Percentiles rank a stretch among this genome's conserved stretches.
These are phyloP conservation scores for Aurelia coerulea DNA, from an alignment of 30 jellyfish, hydroid and myxozoan species.

Conservation along the genomic window DNA sequence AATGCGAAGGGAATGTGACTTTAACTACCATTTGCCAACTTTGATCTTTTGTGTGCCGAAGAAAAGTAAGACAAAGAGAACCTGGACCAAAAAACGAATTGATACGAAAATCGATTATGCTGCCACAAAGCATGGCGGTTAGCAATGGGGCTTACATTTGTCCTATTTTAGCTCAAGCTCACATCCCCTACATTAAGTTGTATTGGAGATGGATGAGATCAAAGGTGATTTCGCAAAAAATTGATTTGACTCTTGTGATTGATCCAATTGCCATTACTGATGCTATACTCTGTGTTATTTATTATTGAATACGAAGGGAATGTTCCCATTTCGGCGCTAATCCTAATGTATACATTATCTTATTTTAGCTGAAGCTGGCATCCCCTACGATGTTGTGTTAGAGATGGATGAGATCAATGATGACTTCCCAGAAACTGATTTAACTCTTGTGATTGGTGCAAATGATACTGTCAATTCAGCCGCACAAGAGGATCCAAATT, in stretches of 20 bases:
- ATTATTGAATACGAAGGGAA: constrained; percentile 16
- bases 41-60: too few species aligned
- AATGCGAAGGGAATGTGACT: too few species aligned
- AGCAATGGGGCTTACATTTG: too few species aligned
- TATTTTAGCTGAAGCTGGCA: constrained; percentile 92
- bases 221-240: constrained; percentile 92
- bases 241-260: constrained; percentile 86
- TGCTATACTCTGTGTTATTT: too few species aligned
- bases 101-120: too few species aligned
- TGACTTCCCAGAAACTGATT: constrained; percentile 92
- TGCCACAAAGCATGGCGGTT: too few species aligned
- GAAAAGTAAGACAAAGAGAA: too few species aligned
- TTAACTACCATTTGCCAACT: too few species aligned
- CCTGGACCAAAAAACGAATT: too few species aligned
- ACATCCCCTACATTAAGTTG: constrained; percentile 91
- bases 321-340: too few species aligned
- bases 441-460: constrained; percentile 91
- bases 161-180: constrained; percentile 81
- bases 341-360: too few species aligned
- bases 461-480: constrained; percentile 97
- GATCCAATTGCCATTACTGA: constrained; percentile 68
- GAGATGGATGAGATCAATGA: constrained; percentile 94
- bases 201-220: constrained; percentile 88
- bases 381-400: constrained; percentile 93
- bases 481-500: constrained; percentile 98